These are phyloP conservation scores for Belonocnema kinseyi DNA, from an alignment of 1,140 invertebrate species.

Conservation along the genomic window DNA sequence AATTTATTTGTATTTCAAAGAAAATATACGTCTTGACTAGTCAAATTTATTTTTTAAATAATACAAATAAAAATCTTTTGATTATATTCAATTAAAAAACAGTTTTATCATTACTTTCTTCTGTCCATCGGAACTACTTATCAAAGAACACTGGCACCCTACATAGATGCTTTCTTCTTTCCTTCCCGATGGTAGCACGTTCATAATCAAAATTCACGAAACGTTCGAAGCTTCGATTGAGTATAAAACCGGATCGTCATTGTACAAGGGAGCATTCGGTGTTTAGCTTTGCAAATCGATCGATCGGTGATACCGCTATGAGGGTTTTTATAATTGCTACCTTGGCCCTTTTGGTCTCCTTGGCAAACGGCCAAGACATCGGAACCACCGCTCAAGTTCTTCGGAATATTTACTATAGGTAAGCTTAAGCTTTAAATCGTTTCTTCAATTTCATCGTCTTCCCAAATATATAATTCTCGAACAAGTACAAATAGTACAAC, in stretches of 20 bases:
- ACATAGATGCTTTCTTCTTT: conserved; percentile 72
- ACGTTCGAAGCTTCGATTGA: conserved; percentile 60
- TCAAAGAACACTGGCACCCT: conserved; percentile 62
- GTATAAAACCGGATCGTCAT: conserved; percentile 70
- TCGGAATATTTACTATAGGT: conserved; percentile 71
- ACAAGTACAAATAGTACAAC: no score
- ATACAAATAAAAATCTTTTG: no score
- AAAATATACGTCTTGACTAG: no score
- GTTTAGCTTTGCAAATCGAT: conserved; percentile 68
- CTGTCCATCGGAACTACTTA: neutral
- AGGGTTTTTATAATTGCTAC: conserved; percentile 58
- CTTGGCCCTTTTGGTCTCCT: conserved; percentile 54
- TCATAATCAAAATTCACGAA: conserved; percentile 67
- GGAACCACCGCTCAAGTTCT: conserved; percentile 64
- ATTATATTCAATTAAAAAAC: neutral
- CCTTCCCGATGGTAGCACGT: conserved; percentile 63
- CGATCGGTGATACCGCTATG: conserved; percentile 59
- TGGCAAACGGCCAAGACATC: conserved; percentile 52
- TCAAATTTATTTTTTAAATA: no score
- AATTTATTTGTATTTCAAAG: no score
- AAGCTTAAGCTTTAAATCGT: conserved; percentile 30
- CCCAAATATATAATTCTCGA: no score
- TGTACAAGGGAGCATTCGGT: conserved; percentile 68
- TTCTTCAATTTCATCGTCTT: neutral
- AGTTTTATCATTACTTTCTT: neutral